Evolutionary conservation across 2,888 invertebrate species (phyloP).

Genomic region (Nesidiocoris tenuis): DNA sequence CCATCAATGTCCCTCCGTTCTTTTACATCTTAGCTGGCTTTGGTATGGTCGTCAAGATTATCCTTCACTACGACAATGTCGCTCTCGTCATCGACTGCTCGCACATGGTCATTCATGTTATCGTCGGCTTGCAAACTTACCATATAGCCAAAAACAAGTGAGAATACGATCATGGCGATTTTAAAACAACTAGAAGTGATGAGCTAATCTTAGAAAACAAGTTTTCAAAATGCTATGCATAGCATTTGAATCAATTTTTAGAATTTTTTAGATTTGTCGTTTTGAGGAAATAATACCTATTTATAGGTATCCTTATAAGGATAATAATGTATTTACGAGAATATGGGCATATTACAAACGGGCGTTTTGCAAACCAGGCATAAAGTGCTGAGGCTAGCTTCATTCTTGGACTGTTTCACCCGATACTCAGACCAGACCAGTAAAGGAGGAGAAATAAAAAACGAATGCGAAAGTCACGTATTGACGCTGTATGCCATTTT

Average conservation of each 20-base stretch:
- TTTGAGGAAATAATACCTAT: too few species aligned
- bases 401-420: constrained; percentile 16
- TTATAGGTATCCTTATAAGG: too few species aligned
- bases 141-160: not conserved
- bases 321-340: too few species aligned
- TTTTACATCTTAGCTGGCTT: not conserved
- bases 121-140: constrained; percentile 3
- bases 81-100: constrained; percentile 17
- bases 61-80: constrained; percentile 14
- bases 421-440: not conserved
- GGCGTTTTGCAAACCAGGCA: not conserved
- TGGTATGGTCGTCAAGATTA: constrained; percentile 6
- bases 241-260: too few species aligned
- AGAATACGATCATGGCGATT: too few species aligned
- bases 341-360: too few species aligned
- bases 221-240: too few species aligned
- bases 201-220: too few species aligned
- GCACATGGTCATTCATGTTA: constrained; percentile 26
- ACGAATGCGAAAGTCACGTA: not conserved
- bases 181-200: too few species aligned
- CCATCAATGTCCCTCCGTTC: not conserved
- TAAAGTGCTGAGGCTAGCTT: not conserved
- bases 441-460: constrained; percentile 1
- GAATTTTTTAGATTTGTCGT: too few species aligned
- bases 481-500: not conserved